Conservation (phyloP, 2,113 vertebrate species). For the Camelus dromedarius region DNA sequence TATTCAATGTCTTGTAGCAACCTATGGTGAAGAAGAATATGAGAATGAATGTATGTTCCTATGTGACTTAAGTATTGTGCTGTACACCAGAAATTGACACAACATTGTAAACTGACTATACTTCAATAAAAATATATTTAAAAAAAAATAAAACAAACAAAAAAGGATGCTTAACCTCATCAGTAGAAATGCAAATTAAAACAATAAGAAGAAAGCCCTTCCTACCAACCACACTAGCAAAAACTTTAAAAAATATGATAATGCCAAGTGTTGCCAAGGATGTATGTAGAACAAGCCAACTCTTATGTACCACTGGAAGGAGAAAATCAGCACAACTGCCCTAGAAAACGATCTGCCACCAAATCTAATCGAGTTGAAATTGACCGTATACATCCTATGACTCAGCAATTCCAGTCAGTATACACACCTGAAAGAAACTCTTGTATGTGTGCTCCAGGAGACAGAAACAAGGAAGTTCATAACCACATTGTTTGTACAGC, state of each 20-base stretch:
- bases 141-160: too few species aligned
- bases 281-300: neutral
- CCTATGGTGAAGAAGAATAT: too few species aligned
- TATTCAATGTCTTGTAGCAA: too few species aligned
- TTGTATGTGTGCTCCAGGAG: neutral
- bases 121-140: too few species aligned
- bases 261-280: neutral
- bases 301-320: neutral
- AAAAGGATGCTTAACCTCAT: neutral
- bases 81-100: too few species aligned
- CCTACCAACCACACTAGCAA: neutral
- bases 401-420: neutral
- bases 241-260: neutral
- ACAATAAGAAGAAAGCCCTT: neutral
- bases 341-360: neutral
- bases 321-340: neutral
- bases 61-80: too few species aligned
- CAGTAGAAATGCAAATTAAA: constrained; percentile 22
- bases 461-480: neutral
- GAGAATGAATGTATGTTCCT: too few species aligned
- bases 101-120: too few species aligned
- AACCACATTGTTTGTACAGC: neutral
- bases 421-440: neutral
- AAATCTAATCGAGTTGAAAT: neutral
- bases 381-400: neutral